Percentiles rank a stretch among this genome's conserved stretches.
These are phyloP conservation scores for Drosophila atroscutellata DNA, from an alignment of 2,888 invertebrate genomes.

Conservation along the genomic window DNA sequence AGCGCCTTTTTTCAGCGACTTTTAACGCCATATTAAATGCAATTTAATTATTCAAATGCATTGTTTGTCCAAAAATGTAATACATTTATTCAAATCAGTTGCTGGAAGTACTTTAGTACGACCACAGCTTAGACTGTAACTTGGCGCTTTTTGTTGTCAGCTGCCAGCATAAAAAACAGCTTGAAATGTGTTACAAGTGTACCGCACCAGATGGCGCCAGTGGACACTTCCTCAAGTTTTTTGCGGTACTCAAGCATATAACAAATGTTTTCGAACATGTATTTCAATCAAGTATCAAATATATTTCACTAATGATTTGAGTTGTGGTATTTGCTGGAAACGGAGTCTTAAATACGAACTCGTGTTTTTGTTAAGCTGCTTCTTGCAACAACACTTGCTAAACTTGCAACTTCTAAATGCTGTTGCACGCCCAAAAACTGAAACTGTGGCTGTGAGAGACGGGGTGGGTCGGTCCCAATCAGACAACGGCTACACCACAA, in stretches of 20 bases:
- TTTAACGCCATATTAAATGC: neutral
- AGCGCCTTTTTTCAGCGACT: constrained; percentile 13
- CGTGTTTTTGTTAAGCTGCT: neutral
- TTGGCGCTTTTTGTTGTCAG: neutral
- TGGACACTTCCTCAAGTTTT: constrained; percentile 20
- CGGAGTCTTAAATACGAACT: neutral
- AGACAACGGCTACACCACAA: constrained; percentile 57
- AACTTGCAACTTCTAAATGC: neutral
- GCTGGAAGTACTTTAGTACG: neutral
- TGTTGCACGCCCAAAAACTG: neutral
- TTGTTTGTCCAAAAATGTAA: neutral
- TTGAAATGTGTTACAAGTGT: constrained; percentile 6
- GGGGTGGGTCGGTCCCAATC: constrained; percentile 15
- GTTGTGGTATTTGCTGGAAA: neutral
- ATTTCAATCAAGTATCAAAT: neutral
- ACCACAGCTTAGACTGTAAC: neutral
- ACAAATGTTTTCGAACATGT: neutral
- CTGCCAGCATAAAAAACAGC: constrained; percentile 16
- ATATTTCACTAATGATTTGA: neutral
- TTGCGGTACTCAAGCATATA: neutral
- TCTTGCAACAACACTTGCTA: neutral
- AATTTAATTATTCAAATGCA: neutral
- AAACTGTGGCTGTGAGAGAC: neutral
- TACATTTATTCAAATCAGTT: neutral
- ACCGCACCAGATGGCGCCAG: constrained; percentile 54